Evolutionary conservation across 2,113 vertebrate genomes (phyloP), one percentile per base, ranked within the genome.

Genomic region (Hemibagrus wyckioides): DNA sequence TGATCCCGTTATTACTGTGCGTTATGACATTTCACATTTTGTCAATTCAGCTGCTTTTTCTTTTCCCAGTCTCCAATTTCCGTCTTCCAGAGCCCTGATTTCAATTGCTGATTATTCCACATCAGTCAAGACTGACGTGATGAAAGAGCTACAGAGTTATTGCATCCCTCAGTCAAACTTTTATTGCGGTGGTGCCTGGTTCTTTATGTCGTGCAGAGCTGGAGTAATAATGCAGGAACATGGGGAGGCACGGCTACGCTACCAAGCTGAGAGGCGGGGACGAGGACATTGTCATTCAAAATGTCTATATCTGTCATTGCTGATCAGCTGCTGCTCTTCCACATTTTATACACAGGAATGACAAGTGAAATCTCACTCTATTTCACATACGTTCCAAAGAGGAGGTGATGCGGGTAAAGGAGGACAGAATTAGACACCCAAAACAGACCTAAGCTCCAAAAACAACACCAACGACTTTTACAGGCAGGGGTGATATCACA

Each of bases 11-110:
- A 92, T 94, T 92, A 94, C 91, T 92, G 90, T 89, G 90, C 89
- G 88, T 93, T 92, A 89, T 92, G 94, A 91, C 93, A 93, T 94
- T 95, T 93, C 92, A 90, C 90, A 93, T 94, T 95, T 94, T 92
- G 93, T 92, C 91, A 92, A 90, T 91, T 94, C 93, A 94, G 94
- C 94, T 91, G 61, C 87, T 93, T 93, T 90, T 80, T 88, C 71
- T 44, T 52, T 13, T 44, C n/a, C 39, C 41, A n/a, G n/a, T 5
- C 59, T 30, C 8, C 44, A 71, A 56, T 28, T 77, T 83, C 21
- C 28, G n/a, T 69, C 88, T 54, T 63, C 77, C 65, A 41, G 67
- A 71, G 81, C 52, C 87, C 90, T 93, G 94, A 95, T 95, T 94
- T 93, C 92, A 90, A 90, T 92, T 91, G 92, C 93, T 94, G 93